Conservation (phyloP, 2,797 vertebrate genomes). For the Discoglossus pictus region DNA sequence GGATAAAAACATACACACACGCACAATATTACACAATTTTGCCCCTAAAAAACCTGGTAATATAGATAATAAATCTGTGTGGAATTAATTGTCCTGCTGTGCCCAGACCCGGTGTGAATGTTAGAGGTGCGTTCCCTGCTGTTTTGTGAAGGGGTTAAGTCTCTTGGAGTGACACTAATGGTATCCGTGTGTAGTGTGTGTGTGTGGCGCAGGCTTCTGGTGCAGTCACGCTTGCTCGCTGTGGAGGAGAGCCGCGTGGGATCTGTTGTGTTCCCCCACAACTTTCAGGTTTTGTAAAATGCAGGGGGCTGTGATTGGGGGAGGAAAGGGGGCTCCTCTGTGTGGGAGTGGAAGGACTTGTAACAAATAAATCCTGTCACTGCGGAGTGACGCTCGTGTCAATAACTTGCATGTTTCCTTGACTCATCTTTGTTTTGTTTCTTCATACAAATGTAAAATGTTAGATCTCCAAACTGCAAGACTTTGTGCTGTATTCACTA, state of each 20-base stretch:
- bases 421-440: too few relatives aligned
- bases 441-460: too few relatives aligned
- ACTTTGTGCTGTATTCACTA: too few relatives aligned
- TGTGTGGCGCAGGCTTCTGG: neutral
- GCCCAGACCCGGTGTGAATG: too few relatives aligned
- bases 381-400: neutral
- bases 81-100: too few relatives aligned
- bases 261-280: conserved; percentile 33
- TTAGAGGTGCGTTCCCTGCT: too few relatives aligned
- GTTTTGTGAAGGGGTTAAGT: conserved; percentile 10
- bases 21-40: too few relatives aligned
- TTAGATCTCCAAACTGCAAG: too few relatives aligned
- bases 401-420: neutral
- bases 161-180: conserved; percentile 4
- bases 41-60: too few relatives aligned
- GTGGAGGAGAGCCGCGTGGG: conserved; percentile 45
- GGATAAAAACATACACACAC: too few relatives aligned
- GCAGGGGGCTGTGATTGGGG: conserved; percentile 28
- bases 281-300: too few relatives aligned
- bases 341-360: conserved; percentile 28
- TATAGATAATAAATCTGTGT: too few relatives aligned
- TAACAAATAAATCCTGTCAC: conserved; percentile 4
- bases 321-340: conserved; percentile 17
- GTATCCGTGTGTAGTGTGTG: neutral
- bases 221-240: conserved; percentile 40